Percentiles rank a stretch among this genome's conserved stretches.
phyloP scores from a whole-genome alignment of 2,888 invertebrate species.

The Eucriotettix oculatus region DNA sequence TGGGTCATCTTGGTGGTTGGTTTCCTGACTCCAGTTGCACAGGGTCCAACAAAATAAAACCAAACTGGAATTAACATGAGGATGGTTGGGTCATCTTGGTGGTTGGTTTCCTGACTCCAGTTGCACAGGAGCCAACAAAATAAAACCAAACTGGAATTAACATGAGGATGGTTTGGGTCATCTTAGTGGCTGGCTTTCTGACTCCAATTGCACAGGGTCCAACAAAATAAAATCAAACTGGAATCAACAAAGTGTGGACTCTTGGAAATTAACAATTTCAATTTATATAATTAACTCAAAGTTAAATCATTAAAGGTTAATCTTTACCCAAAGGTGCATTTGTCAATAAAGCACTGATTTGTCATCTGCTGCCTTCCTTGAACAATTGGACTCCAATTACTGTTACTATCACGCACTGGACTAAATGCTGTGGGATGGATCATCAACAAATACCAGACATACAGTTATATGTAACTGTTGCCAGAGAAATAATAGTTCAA shows the following conservation, averaged over 20 bases:
- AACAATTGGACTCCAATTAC: constrained; percentile 99
- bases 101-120: too few species aligned
- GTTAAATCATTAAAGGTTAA: constrained; percentile 11
- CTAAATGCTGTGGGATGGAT: constrained; percentile 77
- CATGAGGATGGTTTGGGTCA: too few species aligned
- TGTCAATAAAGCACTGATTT: constrained; percentile 17
- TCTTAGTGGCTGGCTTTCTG: constrained; percentile 14
- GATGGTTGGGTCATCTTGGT: too few species aligned
- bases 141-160: too few species aligned
- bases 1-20: too few species aligned
- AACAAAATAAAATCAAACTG: constrained; percentile 5
- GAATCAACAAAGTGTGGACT: constrained; percentile 5
- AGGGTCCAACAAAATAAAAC: too few species aligned
- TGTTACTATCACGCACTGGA: constrained; percentile 98
- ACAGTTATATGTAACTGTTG: too few species aligned
- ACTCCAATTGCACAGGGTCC: neutral
- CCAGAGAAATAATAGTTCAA: too few species aligned
- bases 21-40: too few species aligned
- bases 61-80: too few species aligned
- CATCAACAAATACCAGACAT: constrained; percentile 17
- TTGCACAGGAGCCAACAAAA: too few species aligned
- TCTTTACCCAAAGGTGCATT: constrained; percentile 29
- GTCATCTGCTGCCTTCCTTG: constrained; percentile 63
- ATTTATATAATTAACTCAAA: constrained; percentile 6
- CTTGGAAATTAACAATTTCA: neutral